phyloP scores from a whole-genome alignment of 2,797 vertebrate genomes.

The Silurus aristotelis region DNA sequence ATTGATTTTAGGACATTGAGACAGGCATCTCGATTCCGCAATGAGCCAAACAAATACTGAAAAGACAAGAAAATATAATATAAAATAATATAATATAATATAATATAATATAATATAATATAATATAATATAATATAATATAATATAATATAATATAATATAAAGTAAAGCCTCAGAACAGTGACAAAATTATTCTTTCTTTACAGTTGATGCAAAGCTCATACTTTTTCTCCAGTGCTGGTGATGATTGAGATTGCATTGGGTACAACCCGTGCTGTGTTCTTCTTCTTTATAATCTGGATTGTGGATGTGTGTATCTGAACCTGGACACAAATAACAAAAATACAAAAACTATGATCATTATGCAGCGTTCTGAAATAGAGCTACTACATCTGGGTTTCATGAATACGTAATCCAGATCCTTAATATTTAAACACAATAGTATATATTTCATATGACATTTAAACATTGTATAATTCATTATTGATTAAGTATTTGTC shows the following conservation, averaged over 20 bases:
- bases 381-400: not conserved
- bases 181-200: not conserved
- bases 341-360: not conserved
- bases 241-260: conserved; percentile 78
- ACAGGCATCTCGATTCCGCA: conserved; percentile 74
- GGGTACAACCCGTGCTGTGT: conserved; percentile 74
- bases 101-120: no score
- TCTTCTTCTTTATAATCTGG: conserved; percentile 76
- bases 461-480: not conserved
- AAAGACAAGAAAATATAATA: not conserved
- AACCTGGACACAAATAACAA: conserved; percentile 62
- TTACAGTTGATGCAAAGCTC: conserved; percentile 13
- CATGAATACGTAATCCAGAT: not conserved
- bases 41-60: conserved; percentile 79
- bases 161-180: not conserved
- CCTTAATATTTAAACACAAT: not conserved
- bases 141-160: no score
- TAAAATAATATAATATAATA: no score
- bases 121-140: no score
- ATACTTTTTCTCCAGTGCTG: conserved; percentile 78
- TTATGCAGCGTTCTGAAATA: not conserved
- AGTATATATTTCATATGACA: not conserved
- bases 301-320: conserved; percentile 69
- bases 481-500: not conserved
- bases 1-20: conserved; percentile 71